Evolutionary conservation across 1,140 invertebrate species (phyloP).

Genomic region (Caerostris extrusa): DNA sequence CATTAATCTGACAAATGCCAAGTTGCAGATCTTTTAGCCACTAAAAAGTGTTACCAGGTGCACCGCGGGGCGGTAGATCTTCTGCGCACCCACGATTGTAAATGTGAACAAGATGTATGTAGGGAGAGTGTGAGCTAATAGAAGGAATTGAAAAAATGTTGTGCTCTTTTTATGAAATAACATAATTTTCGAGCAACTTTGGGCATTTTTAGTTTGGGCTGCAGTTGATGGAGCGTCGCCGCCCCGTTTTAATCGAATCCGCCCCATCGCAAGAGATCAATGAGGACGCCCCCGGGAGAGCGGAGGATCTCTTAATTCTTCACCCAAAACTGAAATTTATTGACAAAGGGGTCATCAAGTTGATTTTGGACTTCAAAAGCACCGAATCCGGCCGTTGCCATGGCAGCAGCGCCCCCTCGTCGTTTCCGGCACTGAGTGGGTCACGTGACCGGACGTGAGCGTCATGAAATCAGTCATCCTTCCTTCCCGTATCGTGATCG

Average conservation of each 20-base stretch:
- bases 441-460: conserved; percentile 76
- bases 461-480: conserved; percentile 68
- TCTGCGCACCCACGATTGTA: no score
- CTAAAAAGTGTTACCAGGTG: no score
- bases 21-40: no score
- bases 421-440: conserved; percentile 70
- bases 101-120: no score
- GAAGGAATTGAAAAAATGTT: no score
- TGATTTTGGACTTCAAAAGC: conserved; percentile 75
- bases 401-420: conserved; percentile 48
- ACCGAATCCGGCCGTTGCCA: conserved; percentile 46
- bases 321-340: conserved; percentile 34
- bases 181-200: no score
- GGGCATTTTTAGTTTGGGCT: no score
- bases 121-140: no score
- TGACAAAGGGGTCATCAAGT: conserved; percentile 58
- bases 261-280: not conserved
- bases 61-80: no score
- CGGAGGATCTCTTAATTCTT: not conserved
- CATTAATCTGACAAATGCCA: no score
- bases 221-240: no score
- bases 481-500: conserved; percentile 62
- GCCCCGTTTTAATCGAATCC: not conserved
- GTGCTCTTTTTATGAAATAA: no score
- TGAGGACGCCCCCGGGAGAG: not conserved